Evolutionary conservation across 2,888 invertebrate species (phyloP).

Genomic region (Asteroscopus sphinx): DNA sequence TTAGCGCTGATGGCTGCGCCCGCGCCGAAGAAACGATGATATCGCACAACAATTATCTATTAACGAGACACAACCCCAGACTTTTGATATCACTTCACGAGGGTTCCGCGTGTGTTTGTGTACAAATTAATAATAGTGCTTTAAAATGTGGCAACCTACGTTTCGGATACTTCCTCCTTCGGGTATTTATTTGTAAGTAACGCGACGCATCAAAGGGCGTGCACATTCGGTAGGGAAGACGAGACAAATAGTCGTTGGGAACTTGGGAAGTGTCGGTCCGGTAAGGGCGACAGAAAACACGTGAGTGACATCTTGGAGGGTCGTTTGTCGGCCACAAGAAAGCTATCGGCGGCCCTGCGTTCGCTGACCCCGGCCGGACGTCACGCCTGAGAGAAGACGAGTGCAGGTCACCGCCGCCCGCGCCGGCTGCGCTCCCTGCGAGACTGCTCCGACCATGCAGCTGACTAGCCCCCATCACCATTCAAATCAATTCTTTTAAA

Average conservation of each 20-base stretch:
- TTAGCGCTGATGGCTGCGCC: slow-evolving; percentile 81
- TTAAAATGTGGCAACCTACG: slow-evolving; percentile 20
- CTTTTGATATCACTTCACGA: slow-evolving; percentile 33
- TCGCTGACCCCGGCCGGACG: slow-evolving; percentile 87
- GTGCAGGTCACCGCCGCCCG: slow-evolving; percentile 73
- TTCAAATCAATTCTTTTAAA: slow-evolving; percentile 64
- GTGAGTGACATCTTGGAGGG: slow-evolving; percentile 83
- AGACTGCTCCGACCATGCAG: slow-evolving; percentile 39
- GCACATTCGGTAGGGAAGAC: slow-evolving; percentile 15
- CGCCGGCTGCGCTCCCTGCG: slow-evolving; percentile 58
- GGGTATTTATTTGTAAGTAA: slow-evolving; percentile 16
- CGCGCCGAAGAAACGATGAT: slow-evolving; percentile 67
- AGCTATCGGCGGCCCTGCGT: slow-evolving; percentile 81
- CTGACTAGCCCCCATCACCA: slow-evolving; percentile 53
- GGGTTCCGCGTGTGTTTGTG: slow-evolving; percentile 54
- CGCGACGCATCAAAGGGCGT: slow-evolving; percentile 23
- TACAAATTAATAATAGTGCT: slow-evolving; percentile 38
- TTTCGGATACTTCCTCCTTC: slow-evolving; percentile 22
- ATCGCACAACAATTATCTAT: slow-evolving; percentile 67
- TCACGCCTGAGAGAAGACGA: slow-evolving; percentile 86
- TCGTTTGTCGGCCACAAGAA: slow-evolving; percentile 83
- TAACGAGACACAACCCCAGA: slow-evolving; percentile 55
- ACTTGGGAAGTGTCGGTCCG: slow-evolving; percentile 56
- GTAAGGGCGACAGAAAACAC: slow-evolving; percentile 67
- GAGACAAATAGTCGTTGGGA: slow-evolving; percentile 39